Conservation (phyloP, 2,113 vertebrate species). For the Chunga burmeisteri region DNA sequence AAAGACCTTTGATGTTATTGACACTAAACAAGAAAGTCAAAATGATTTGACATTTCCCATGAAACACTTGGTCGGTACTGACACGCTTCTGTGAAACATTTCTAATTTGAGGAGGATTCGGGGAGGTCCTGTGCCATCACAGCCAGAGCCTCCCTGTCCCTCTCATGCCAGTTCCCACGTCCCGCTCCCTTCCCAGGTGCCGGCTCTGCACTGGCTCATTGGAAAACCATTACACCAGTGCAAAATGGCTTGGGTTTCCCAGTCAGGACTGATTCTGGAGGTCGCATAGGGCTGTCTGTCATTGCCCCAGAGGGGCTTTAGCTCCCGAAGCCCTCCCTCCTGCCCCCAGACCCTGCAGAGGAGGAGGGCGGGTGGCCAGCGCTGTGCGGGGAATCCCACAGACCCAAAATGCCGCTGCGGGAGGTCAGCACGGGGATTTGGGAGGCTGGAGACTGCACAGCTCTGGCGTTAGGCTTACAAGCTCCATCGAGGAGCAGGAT, state of each 20-base stretch:
- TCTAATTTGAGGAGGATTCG: not conserved
- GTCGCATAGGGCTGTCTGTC: too few relatives aligned
- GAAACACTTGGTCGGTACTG: not conserved
- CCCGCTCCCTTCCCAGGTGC: not conserved
- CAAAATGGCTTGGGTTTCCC: not conserved
- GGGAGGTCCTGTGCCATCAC: rapidly evolving
- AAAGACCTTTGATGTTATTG: slow-evolving; percentile 36
- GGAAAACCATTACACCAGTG: rapidly evolving
- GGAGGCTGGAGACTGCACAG: not conserved
- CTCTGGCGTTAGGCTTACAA: not conserved
- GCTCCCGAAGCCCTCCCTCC: rapidly evolving
- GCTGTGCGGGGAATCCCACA: not conserved
- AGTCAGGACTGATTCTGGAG: not conserved
- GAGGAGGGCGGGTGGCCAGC: not conserved
- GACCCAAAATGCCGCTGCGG: rapidly evolving
- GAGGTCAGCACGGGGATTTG: not conserved
- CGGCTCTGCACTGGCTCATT: rapidly evolving
- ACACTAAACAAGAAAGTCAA: slow-evolving; percentile 30
- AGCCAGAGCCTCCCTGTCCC: not conserved
- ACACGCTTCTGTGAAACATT: not conserved
- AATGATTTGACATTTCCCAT: slow-evolving; percentile 5
- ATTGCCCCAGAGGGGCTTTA: not conserved
- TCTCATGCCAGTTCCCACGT: not conserved
- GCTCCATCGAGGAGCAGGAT: not conserved
- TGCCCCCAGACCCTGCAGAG: not conserved